Conservation (phyloP, 1,140 invertebrate genomes). For the Apis laboriosa region DNA sequence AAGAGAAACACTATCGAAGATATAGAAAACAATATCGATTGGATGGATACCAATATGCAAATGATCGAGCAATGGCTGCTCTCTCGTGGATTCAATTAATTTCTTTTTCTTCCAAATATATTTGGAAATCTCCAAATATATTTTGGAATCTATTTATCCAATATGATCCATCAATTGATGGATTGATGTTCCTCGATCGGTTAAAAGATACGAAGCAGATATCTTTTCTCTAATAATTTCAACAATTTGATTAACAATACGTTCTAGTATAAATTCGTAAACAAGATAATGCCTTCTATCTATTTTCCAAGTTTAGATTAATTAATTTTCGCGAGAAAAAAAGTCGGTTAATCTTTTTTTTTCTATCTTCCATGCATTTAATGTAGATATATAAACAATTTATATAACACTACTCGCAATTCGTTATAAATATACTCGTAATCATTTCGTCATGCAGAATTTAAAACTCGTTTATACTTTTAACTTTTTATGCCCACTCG, state of each 20-base stretch:
- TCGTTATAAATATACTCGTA: not conserved
- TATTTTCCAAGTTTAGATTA: not conserved
- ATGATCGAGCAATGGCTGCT: conserved; percentile 24
- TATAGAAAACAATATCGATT: conserved; percentile 33
- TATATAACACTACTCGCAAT: too few species aligned
- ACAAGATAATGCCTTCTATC: not conserved
- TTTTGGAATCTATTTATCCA: not conserved
- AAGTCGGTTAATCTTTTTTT: too few species aligned
- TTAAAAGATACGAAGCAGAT: not conserved
- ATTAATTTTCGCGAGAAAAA: not conserved
- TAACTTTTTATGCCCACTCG: not conserved
- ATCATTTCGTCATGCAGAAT: not conserved
- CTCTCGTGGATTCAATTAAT: conserved; percentile 12
- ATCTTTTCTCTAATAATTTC: not conserved
- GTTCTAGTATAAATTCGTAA: not conserved
- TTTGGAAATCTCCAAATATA: not conserved
- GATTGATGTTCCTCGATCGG: not conserved
- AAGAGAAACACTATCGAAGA: conserved; percentile 39
- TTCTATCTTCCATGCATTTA: too few species aligned
- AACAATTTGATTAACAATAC: not conserved
- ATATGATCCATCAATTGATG: not conserved
- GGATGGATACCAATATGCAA: conserved; percentile 10
- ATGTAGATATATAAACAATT: too few species aligned
- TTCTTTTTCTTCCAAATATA: not conserved
- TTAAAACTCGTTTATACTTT: not conserved